Evolutionary conservation across 2,888 invertebrate species (phyloP).

Genomic region (Exephanes ischioxanthus): DNA sequence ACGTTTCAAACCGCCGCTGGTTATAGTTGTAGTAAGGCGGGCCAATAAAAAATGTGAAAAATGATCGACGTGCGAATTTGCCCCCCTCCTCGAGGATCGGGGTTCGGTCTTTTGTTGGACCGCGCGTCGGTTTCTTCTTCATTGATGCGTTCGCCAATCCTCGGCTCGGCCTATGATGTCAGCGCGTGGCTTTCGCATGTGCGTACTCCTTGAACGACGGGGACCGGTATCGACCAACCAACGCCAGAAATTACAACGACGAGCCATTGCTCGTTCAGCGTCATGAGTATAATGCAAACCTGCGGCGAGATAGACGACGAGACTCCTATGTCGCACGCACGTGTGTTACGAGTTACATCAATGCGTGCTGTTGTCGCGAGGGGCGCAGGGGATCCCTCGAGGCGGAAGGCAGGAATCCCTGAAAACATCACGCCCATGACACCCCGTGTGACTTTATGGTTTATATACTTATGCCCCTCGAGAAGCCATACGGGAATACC

Average conservation of each 20-base stretch:
- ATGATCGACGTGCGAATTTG: constrained; percentile 69
- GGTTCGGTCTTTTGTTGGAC: constrained; percentile 33
- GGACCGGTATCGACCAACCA: constrained; percentile 36
- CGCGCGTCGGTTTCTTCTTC: constrained; percentile 12
- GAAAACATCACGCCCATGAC: constrained; percentile 71
- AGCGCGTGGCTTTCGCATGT: constrained; percentile 14
- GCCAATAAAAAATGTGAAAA: constrained; percentile 71
- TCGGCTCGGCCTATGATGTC: constrained; percentile 26
- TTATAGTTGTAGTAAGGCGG: not conserved
- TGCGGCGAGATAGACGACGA: constrained; percentile 23
- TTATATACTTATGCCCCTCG: not conserved
- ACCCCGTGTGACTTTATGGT: constrained; percentile 38
- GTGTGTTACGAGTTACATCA: constrained; percentile 16
- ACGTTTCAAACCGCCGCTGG: constrained; percentile 27
- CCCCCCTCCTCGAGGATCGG: constrained; percentile 23
- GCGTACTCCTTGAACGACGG: not conserved
- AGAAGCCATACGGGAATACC: not conserved
- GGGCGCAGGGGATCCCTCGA: constrained; percentile 37
- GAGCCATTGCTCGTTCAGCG: constrained; percentile 34
- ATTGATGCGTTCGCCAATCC: constrained; percentile 3
- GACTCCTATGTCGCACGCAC: constrained; percentile 9
- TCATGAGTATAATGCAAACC: constrained; percentile 40
- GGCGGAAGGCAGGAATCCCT: constrained; percentile 38
- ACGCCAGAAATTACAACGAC: constrained; percentile 25
- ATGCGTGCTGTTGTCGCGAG: constrained; percentile 7